These are phyloP conservation scores for Drosophila nikananu DNA, from an alignment of 1,140 invertebrate genomes.

Conservation along the genomic window DNA sequence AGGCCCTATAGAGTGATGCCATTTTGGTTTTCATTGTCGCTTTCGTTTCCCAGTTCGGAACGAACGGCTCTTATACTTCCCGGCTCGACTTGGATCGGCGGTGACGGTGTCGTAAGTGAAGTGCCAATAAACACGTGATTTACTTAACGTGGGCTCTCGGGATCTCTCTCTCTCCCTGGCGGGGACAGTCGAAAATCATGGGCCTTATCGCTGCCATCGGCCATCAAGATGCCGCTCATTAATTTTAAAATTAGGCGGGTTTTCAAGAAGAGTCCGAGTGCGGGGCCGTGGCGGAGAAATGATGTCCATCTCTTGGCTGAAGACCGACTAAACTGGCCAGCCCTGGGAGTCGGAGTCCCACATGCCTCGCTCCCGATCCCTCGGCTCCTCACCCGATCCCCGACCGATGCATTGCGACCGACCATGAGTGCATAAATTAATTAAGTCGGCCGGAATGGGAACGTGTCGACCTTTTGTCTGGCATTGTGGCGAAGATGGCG, in stretches of 20 bases:
- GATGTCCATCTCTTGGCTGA: slow-evolving; percentile 63
- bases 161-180: slow-evolving; percentile 25
- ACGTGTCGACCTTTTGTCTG: slow-evolving; percentile 85
- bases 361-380: background rate
- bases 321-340: slow-evolving; percentile 61
- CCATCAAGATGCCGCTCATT: slow-evolving; percentile 85
- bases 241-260: slow-evolving; percentile 85
- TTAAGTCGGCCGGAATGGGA: slow-evolving; percentile 84
- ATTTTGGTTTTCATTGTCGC: slow-evolving; percentile 67
- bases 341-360: background rate
- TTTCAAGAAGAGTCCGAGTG: slow-evolving; percentile 70
- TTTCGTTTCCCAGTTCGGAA: slow-evolving; percentile 5
- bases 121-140: slow-evolving; percentile 82
- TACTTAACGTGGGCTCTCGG: slow-evolving; percentile 65
- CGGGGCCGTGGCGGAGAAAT: slow-evolving; percentile 47
- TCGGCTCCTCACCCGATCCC: background rate
- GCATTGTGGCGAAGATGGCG: slow-evolving; percentile 72
- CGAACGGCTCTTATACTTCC: slow-evolving; percentile 54
- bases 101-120: slow-evolving; percentile 80
- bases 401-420: slow-evolving; percentile 70
- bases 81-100: slow-evolving; percentile 11
- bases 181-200: slow-evolving; percentile 76
- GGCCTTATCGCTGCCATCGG: slow-evolving; percentile 81
- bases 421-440: slow-evolving; percentile 84
- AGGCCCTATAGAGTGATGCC: slow-evolving; percentile 65